Base-by-base conservation (phyloP, 2,888 invertebrate genomes). In the Macrosiphum euphorbiae region DNA sequence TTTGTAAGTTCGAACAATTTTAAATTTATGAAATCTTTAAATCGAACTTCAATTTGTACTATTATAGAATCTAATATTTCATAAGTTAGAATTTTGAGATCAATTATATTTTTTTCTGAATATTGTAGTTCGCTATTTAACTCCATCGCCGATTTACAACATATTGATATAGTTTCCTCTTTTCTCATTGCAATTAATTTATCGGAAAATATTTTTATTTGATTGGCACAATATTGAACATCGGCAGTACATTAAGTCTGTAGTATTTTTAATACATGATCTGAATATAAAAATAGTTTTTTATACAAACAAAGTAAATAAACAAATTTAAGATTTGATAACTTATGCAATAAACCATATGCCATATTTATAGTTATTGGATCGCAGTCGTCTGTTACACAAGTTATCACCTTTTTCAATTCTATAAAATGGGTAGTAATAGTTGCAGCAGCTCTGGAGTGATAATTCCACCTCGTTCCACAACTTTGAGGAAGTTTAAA, bases 341-440 rank as follows among this genome's bases (percentile, higher is more conserved):
- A 84, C 55, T 84, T 89, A 84, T 78, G 67, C 44, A 92, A 28
- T 87, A 92, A 92, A 35, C 67, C 92, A 67, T 50, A 89, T 47
- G 89, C 88, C 52, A 52, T 78, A 89, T 20, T 61, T 47, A 92
- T 41, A 87, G 58, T 55, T 41, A 16, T 89, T 41, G 67, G 90
- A 90, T 90, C 90, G 78, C 90, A 90, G 78, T n/a, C n/a, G 13
- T 90, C 67, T 50, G 90, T 90, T n/a, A 78, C 35, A 50, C 35
- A n/a, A 26, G 67, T n/a, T 78, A 90, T 78, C 78, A 50, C 47
- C 47, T 90, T 90, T 90, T 90, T 47, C n/a, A 90, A n/a, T 78
- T 90, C 78, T 90, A 50, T 67, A 90, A 90, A 90, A 90, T 90
- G 90, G 28, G n/a, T 78, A 78, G n/a, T 90, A n/a, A 90, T 90